Evolutionary conservation across 1,140 invertebrate genomes (phyloP).

Genomic region (Heliconius congener): DNA sequence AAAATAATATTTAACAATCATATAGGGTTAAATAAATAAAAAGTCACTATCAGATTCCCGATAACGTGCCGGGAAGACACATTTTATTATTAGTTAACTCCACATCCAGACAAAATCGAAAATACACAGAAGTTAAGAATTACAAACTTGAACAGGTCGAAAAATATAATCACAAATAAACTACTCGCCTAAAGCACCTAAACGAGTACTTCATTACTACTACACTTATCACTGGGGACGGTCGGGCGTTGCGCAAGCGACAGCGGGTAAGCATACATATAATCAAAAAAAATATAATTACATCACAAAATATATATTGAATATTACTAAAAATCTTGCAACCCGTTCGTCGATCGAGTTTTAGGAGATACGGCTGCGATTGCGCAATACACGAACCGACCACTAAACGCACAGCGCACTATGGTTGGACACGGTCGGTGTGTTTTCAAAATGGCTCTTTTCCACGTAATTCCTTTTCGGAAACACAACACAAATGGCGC

Average conservation of each 20-base stretch:
- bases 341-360: background rate
- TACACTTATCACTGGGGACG: constrained; percentile 51
- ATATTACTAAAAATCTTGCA: background rate
- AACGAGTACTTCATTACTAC: constrained; percentile 45
- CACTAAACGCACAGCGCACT: constrained; percentile 75
- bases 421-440: constrained; percentile 81
- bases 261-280: background rate
- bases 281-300: background rate
- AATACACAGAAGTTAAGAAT: constrained; percentile 66
- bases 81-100: constrained; percentile 76
- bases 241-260: background rate
- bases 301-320: constrained; percentile 4
- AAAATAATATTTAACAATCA: too few species aligned
- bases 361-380: background rate
- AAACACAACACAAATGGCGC: constrained; percentile 86
- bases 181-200: constrained; percentile 56
- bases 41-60: constrained; percentile 54
- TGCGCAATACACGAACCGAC: constrained; percentile 23
- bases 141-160: constrained; percentile 67
- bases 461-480: constrained; percentile 84
- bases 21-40: constrained; percentile 44
- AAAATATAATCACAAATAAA: constrained; percentile 70
- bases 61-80: constrained; percentile 57
- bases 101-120: constrained; percentile 73
- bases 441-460: constrained; percentile 87